phyloP scores from a whole-genome alignment of 1,140 invertebrate genomes.

The Philotrypesis tridentata region DNA sequence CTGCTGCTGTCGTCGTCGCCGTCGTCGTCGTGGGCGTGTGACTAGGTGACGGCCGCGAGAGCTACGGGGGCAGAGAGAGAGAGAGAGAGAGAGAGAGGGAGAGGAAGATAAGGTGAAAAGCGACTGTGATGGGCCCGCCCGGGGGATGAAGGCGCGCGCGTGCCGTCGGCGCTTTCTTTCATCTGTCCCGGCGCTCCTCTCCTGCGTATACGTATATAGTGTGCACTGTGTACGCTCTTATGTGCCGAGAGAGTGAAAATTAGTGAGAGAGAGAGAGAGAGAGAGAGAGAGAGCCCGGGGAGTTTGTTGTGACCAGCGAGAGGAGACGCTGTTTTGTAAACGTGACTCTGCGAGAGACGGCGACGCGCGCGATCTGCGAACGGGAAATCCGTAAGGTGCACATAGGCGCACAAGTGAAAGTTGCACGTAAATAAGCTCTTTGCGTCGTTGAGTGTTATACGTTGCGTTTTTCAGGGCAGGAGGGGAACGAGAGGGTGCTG shows the following conservation, averaged over 20 bases:
- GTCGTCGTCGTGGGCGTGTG: background rate
- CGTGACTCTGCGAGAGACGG: conserved; percentile 38
- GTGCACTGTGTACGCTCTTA: too few relatives aligned
- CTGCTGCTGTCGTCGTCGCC: too few relatives aligned
- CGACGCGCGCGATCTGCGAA: background rate
- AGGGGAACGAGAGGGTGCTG: too few relatives aligned
- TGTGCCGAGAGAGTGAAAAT: background rate
- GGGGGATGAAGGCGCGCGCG: conserved; percentile 17
- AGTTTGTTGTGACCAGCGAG: conserved; percentile 56
- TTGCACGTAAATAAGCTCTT: background rate
- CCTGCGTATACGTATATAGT: too few relatives aligned
- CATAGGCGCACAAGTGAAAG: background rate
- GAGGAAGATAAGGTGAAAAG: conserved; percentile 50
- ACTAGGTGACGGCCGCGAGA: conserved; percentile 5
- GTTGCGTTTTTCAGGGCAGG: too few relatives aligned
- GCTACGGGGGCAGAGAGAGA: background rate
- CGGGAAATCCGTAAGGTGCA: background rate
- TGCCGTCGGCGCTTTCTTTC: conserved; percentile 31
- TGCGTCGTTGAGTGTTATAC: too few relatives aligned
- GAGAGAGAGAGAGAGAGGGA: conserved; percentile 23
- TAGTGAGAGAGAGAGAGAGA: background rate
- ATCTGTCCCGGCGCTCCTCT: background rate
- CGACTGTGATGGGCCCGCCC: conserved; percentile 38
- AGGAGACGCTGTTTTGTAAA: conserved; percentile 52
- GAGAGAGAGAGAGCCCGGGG: conserved; percentile 14